A percentile compares a stretch with the other conserved stretches of the same genome.
Conservation (phyloP, 2,113 vertebrate genomes). For the Labeo rohita region DNA sequence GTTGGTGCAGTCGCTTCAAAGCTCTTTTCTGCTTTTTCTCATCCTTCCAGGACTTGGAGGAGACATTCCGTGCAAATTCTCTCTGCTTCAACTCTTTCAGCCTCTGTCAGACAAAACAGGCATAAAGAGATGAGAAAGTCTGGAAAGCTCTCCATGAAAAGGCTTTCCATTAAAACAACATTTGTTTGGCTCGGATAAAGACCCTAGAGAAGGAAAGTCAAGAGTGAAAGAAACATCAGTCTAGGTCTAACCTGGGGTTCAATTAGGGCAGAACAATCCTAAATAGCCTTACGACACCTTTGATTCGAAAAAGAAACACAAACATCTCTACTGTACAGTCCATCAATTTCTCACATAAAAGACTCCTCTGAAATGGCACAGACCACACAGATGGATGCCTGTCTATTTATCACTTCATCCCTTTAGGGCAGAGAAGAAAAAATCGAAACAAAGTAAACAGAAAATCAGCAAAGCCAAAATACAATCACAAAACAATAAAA, state of each 20-base stretch:
- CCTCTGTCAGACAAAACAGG: conserved; percentile 75
- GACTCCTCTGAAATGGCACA: neutral
- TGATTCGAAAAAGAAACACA: neutral
- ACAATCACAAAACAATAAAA: conserved; percentile 55
- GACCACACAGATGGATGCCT: conserved; percentile 13
- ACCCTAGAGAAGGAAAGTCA: neutral
- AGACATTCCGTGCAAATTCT: conserved; percentile 96
- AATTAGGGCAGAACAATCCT: neutral
- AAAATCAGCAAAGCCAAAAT: conserved; percentile 34
- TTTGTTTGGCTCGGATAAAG: conserved; percentile 6
- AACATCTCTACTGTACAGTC: neutral
- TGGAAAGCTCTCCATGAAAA: neutral
- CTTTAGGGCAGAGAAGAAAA: conserved; percentile 38
- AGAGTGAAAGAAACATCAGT: neutral
- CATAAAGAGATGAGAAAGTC: neutral
- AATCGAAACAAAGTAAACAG: conserved; percentile 43
- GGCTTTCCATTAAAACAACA: conserved; percentile 1
- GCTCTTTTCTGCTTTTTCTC: conserved; percentile 97
- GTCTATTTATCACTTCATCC: conserved; percentile 36
- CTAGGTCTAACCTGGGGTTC: neutral
- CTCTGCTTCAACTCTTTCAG: conserved; percentile 98
- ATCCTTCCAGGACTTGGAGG: conserved; percentile 99
- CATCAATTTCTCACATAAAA: conserved; percentile 16
- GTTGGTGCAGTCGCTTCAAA: conserved; percentile 90
- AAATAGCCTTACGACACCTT: neutral